Conservation (phyloP, 2,888 invertebrate genomes). For the Embidobia sp. region DNA sequence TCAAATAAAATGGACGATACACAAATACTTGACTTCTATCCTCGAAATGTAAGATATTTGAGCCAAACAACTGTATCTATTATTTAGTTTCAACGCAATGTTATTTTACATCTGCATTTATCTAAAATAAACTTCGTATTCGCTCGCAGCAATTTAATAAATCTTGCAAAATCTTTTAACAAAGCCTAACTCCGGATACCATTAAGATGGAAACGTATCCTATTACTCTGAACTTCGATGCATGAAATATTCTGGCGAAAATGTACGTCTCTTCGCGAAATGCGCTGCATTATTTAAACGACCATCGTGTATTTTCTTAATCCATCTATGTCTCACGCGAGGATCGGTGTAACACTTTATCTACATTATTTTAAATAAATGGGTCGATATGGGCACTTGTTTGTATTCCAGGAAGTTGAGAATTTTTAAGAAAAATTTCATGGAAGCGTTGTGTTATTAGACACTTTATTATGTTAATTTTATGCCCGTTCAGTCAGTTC, state of each 20-base stretch:
- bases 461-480: too few relatives aligned
- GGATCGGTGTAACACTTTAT: conserved; percentile 35
- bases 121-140: conserved; percentile 8
- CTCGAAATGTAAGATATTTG: not conserved
- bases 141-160: conserved; percentile 17
- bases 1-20: too few relatives aligned
- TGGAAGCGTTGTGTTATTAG: too few relatives aligned
- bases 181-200: conserved; percentile 31
- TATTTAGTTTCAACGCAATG: not conserved
- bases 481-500: too few relatives aligned
- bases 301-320: conserved; percentile 52
- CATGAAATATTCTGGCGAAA: conserved; percentile 39
- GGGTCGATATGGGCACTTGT: conserved; percentile 28
- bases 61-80: not conserved
- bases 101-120: conserved; percentile 5
- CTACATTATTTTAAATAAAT: conserved; percentile 42
- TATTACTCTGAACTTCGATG: conserved; percentile 40
- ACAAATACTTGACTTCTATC: too few relatives aligned
- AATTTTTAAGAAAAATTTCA: too few relatives aligned
- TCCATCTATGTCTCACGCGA: conserved; percentile 47
- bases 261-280: conserved; percentile 28
- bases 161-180: conserved; percentile 47
- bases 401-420: too few relatives aligned
- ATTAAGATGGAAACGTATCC: conserved; percentile 40
- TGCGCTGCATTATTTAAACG: conserved; percentile 42